Evolutionary conservation across 2,113 vertebrate species (phyloP), one percentile per base, ranked within the genome.

Genomic region (Sinocyclocheilus anophthalmus): DNA sequence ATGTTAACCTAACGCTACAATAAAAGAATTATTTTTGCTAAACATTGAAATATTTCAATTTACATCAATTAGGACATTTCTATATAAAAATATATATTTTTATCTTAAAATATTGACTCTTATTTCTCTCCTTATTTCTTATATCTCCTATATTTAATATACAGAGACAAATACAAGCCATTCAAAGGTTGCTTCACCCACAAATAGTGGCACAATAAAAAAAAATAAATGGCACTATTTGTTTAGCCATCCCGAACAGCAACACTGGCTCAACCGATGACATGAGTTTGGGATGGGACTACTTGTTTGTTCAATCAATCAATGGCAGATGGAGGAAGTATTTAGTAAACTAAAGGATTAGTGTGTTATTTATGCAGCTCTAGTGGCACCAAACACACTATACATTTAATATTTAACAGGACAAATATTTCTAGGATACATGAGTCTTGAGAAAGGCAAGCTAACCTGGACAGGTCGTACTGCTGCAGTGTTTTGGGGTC

Each of bases 401-500:
- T 33, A 33, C 2, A 33, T 33, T 3, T 2, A 33, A 33, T 33
- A 33, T 33, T 33, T 33, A 33, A 33, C 2, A 33, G 30, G 30
- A 33, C 30, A 33, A 33, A 33, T 33, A 33, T 33, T 33, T 33
- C 16, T 20, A 37, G 7, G 30, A 37, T 16, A 65, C 5, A 5
- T 1, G 22, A 33, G 33, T n/a, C 14, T 70, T 42, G 3, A 39
- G n/a, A 85, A 72, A 67, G 12, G 33, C 0, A 1, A 0, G 75
- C 90, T 92, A 90, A 98, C 98, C 97, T 97, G 90, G 98, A 98
- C 39, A 99, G 91, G 84, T 99, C 98, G 4, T 98, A 99, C 3
- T 99, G 98, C 30, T 97, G 94, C 78, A 97, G 86, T 0, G 94
- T 96, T 3, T 33, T 9, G 1, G 92, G 92, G 91, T 99, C 96